A percentile compares a stretch with the other conserved stretches of the same genome.
Evolutionary conservation across 2,888 invertebrate species (phyloP).

Genomic region (Mimas tiliae): DNA sequence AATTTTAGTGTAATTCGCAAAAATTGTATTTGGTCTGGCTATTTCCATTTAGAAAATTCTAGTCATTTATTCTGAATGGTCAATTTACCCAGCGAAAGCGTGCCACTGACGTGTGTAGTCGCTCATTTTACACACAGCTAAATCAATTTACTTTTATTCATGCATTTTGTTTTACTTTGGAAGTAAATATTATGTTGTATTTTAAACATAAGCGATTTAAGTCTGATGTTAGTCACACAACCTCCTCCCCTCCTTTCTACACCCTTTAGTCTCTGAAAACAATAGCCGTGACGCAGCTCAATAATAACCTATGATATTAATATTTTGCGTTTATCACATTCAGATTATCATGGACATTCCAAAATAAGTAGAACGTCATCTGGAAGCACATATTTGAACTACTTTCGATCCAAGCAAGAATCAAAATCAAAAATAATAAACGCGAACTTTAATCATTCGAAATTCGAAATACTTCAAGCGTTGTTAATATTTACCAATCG

Average conservation of each 20-base stretch:
- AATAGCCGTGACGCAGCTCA: too few species aligned
- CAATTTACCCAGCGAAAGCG: constrained; percentile 38
- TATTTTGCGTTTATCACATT: too few species aligned
- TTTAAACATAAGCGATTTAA: too few species aligned
- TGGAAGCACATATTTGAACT: background rate
- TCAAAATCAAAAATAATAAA: background rate
- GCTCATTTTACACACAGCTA: constrained; percentile 5
- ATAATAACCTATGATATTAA: too few species aligned
- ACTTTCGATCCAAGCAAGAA: background rate
- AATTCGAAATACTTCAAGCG: background rate
- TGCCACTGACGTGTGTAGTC: background rate
- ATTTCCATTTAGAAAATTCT: constrained; percentile 33
- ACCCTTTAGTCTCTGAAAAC: too few species aligned
- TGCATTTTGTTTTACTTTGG: background rate
- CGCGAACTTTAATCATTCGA: background rate
- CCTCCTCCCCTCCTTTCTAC: too few species aligned
- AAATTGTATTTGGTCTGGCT: constrained; percentile 32
- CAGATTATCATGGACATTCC: too few species aligned
- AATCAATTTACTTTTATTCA: constrained; percentile 1
- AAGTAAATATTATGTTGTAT: background rate
- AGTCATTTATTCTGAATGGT: constrained; percentile 37
- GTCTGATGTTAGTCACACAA: too few species aligned
- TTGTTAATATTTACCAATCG: background rate
- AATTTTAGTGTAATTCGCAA: constrained; percentile 28
- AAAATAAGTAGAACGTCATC: too few species aligned